Conservation (phyloP, 2,113 vertebrate species). For the Holacanthus passer region DNA sequence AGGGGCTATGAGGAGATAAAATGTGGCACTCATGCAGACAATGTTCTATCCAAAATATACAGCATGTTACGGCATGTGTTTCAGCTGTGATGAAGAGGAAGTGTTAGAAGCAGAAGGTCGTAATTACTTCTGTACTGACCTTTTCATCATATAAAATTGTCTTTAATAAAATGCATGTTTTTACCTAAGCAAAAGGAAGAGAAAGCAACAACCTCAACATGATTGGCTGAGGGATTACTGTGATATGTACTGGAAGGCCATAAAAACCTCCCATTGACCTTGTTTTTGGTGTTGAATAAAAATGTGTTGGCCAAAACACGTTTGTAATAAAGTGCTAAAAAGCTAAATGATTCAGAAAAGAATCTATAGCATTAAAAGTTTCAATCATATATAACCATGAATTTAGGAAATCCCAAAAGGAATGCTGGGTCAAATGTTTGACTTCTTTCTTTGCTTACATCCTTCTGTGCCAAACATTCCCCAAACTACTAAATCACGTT, state of each 20-base stretch:
- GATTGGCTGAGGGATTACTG: too few species aligned
- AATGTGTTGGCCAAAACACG: neutral
- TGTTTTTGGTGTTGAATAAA: neutral
- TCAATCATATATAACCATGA: neutral
- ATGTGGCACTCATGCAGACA: accelerated
- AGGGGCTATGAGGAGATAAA: neutral
- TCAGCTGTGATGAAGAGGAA: neutral
- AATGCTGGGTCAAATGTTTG: neutral
- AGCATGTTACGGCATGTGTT: neutral
- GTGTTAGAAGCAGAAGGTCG: neutral
- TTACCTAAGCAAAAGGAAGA: neutral
- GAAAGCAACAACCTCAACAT: neutral
- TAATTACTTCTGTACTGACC: neutral
- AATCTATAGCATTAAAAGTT: neutral
- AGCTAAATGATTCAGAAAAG: neutral
- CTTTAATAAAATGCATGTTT: neutral
- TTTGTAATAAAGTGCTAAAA: neutral
- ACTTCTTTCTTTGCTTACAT: too few species aligned
- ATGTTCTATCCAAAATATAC: neutral
- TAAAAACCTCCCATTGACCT: neutral
- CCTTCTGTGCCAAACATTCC: neutral
- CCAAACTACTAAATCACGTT: neutral
- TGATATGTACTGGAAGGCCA: neutral
- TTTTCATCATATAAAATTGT: neutral
- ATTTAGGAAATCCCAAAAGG: neutral